Evolutionary conservation across 2,113 vertebrate species (phyloP), one percentile per base, ranked within the genome.

Genomic region (Alligator mississippiensis): DNA sequence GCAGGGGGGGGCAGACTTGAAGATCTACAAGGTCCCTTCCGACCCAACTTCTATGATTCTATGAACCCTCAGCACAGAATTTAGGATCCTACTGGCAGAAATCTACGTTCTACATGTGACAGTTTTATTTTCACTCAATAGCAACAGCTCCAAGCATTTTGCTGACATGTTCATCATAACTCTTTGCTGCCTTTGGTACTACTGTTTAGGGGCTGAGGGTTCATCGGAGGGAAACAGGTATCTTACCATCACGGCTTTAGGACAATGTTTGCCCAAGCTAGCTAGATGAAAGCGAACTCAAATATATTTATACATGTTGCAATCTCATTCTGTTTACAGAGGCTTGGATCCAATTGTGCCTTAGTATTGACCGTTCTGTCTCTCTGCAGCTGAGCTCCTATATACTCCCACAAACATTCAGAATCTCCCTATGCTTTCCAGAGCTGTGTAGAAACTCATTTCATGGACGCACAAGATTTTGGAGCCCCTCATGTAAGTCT

Each of bases 81-180:
- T 38, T 11, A 38, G 34, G 30, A 10, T 34, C 38, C 30, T 38
- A 34, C 25, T 86, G 62, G 62, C 57, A 76, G 47, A 83, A 80
- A 27, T n/a, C 63, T n/a, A 79, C 47, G 28, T 72, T 8, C 4
- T 7, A 15, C 0, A 0, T 58, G 38, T 61, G 0, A 1, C 17
- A 21, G 38, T 0, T 0, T 74, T 54, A 11, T 25, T 54, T 9
- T 38, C 21, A 1, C 21, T 68, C 19, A 68, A 59, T 60, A 79
- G n/a, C n/a, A n/a, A n/a, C n/a, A n/a, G n/a, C n/a, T n/a, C n/a
- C n/a, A n/a, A 77, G 30, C 21, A 61, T 0, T 0, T 55, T 24
- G 22, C 24, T 55, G 38, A 11, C 38, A 5, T 28, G 7, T 55
- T 84, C 70, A 28, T 61, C 22, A 57, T 62, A 30, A 77, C 14